These are phyloP conservation scores for Gasterosteus aculeatus DNA, from an alignment of 2,113 vertebrate species.

Conservation along the genomic window DNA sequence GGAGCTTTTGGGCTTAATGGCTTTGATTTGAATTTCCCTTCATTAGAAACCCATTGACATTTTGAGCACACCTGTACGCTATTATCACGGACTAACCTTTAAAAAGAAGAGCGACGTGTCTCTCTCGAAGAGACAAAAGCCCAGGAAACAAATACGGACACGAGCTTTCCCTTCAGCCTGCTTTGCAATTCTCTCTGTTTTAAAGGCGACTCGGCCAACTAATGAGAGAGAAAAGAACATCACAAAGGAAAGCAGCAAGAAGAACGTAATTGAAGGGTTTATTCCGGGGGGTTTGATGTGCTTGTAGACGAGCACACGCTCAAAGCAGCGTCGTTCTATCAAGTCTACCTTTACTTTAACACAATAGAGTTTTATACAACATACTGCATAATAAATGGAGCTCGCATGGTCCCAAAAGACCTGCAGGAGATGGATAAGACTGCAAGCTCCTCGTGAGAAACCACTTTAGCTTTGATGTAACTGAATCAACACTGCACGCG, in stretches of 20 bases:
- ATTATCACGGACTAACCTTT: slow-evolving; percentile 55
- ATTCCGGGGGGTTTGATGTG: neutral
- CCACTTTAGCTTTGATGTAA: slow-evolving; percentile 6
- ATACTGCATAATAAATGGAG: slow-evolving; percentile 2
- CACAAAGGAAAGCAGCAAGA: neutral
- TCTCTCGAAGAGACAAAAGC: slow-evolving; percentile 40
- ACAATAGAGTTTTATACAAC: neutral
- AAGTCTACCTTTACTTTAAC: neutral
- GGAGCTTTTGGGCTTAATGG: slow-evolving; percentile 42
- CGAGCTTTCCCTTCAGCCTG: neutral
- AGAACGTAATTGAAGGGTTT: neutral
- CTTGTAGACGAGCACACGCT: neutral
- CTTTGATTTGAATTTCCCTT: slow-evolving; percentile 67
- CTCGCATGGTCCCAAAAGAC: neutral
- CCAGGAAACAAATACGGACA: slow-evolving; percentile 18
- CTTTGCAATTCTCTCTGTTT: neutral
- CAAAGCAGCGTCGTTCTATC: slow-evolving; percentile 6
- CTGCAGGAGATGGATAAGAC: neutral
- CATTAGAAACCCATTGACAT: slow-evolving; percentile 73
- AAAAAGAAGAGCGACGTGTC: slow-evolving; percentile 49
- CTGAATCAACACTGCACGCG: neutral
- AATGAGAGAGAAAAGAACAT: neutral
- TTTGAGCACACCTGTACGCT: slow-evolving; percentile 53
- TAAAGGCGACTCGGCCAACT: slow-evolving; percentile 6
- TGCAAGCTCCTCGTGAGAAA: neutral